Base-by-base conservation (phyloP, 1,140 invertebrate genomes). In the Temnothorax longispinosus region DNA sequence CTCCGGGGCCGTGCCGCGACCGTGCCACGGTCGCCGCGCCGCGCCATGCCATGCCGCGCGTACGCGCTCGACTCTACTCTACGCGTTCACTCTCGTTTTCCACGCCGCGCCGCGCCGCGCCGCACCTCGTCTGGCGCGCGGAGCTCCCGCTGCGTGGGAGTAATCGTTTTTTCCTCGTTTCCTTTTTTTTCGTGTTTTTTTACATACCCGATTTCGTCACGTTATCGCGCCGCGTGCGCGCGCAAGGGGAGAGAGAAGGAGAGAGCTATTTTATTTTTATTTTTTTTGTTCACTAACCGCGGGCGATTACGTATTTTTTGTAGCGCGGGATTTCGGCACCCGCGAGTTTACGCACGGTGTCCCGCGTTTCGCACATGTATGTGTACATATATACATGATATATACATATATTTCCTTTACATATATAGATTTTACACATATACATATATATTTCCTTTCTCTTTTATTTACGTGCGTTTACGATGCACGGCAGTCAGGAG, bases 31-130 rank as follows among this genome's bases (percentile, higher is more conserved):
- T 76, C 78, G 67, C 64, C 76, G 52, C 85, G 75, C 64, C 80
- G 64, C 71, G 72, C 56, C 87, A 27, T 41, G 62, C 71, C 77
- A 47, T 77, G 21, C 76, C 88, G 88, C 80, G 89, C 85, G 84
- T 86, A 80, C 87, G 85, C 86, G 75, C 67, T 81, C 47, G 3
- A 10, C 47, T 47, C 38, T 89, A 74, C 88, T 67, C 62, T 89
- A 74, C 88, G 78, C 89, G 88, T 90, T 90, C 89, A 90, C 89
- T 90, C 89, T 90, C 89, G 89, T 90, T 90, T 90, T 90, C 85
- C 88, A 74, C 41, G 64, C 74, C 85, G 85, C 60, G 76, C 27
- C 27, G 27, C 21, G 21, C 82, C 74, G 38, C 27, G 27, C 27
- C 27, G 64, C 82, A 47, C 74, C 71, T 85, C 71, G 58, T 85